These are phyloP conservation scores for Caracal caracal DNA, from an alignment of 2,113 vertebrate species.

Conservation along the genomic window DNA sequence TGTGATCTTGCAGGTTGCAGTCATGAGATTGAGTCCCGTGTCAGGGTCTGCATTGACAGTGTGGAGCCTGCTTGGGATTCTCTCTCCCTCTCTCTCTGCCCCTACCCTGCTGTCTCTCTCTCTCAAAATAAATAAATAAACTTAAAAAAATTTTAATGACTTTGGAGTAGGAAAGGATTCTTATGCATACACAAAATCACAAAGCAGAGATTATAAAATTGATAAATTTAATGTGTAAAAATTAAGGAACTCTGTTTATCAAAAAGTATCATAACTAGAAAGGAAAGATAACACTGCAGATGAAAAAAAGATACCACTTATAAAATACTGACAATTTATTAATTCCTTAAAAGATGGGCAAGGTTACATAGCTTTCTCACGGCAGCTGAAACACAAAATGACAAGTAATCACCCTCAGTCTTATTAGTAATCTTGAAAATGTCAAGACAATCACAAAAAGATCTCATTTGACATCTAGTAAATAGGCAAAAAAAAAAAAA, in stretches of 20 bases:
- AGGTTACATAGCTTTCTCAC: background rate
- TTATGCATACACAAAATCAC: background rate
- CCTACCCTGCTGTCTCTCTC: too few relatives aligned
- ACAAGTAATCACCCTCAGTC: background rate
- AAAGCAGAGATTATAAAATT: background rate
- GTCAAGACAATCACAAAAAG: background rate
- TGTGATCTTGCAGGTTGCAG: too few relatives aligned
- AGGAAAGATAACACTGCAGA: background rate
- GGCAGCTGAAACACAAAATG: background rate
- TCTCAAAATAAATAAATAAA: too few relatives aligned
- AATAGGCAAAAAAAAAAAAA: background rate
- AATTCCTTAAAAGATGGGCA: background rate
- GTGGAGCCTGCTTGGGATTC: too few relatives aligned
- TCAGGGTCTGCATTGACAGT: too few relatives aligned
- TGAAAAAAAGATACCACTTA: background rate
- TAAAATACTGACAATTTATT: background rate
- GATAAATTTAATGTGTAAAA: background rate
- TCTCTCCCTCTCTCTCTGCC: too few relatives aligned
- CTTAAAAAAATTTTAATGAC: background rate
- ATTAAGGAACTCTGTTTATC: background rate
- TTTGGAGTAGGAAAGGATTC: background rate
- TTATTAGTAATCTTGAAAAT: background rate
- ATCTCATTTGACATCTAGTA: background rate
- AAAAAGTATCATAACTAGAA: background rate
- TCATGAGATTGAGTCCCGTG: too few relatives aligned